Conservation (phyloP, 2,113 vertebrate species). For the Zonotrichia leucophrys region DNA sequence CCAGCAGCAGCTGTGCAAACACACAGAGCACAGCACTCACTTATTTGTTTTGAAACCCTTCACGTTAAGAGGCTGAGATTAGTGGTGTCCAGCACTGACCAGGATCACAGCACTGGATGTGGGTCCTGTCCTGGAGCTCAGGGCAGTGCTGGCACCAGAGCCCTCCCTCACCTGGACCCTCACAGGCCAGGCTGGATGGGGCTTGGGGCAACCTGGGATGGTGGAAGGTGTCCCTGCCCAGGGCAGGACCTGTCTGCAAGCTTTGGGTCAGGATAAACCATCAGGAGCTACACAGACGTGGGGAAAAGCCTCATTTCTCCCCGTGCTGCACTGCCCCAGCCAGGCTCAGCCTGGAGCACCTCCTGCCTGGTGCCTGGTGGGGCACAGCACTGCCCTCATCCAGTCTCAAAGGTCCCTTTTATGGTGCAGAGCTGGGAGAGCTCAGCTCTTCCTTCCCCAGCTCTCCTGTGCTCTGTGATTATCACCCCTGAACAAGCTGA, state of each 20-base stretch:
- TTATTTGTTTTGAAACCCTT: not conserved
- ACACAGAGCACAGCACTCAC: not conserved
- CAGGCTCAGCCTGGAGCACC: not conserved
- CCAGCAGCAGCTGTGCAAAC: conserved; percentile 20
- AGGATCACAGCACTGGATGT: not conserved
- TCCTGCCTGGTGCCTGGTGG: not conserved
- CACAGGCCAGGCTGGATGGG: accelerated
- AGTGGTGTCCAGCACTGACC: not conserved
- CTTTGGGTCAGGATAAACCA: not conserved
- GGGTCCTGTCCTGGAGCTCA: not conserved
- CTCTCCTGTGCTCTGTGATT: not conserved
- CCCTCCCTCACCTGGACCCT: not conserved
- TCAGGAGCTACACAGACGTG: not conserved
- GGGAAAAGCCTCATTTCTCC: not conserved
- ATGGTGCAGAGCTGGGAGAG: not conserved
- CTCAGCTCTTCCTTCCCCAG: not conserved
- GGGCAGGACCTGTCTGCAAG: not conserved
- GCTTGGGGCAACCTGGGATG: not conserved
- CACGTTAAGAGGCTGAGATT: not conserved
- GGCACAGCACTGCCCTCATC: not conserved
- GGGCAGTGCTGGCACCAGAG: not conserved
- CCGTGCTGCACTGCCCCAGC: not conserved
- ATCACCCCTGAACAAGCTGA: not conserved
- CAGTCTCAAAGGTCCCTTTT: not conserved
- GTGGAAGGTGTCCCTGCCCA: not conserved